Conservation (phyloP, 2,888 invertebrate genomes). For the Abrostola tripartita region DNA sequence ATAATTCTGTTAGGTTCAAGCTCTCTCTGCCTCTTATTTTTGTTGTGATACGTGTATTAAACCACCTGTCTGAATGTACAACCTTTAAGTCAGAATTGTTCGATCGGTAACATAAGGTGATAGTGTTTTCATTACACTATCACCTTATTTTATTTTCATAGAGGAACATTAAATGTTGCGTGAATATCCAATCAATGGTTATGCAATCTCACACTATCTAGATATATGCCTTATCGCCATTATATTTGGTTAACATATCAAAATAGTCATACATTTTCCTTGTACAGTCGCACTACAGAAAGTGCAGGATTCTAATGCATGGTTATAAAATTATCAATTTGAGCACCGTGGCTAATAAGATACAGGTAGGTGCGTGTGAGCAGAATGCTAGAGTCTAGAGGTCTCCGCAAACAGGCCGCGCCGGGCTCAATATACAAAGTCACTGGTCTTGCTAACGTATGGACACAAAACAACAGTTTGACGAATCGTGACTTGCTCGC, state of each 20-base stretch:
- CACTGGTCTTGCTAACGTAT: conserved; percentile 28
- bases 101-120: too few relatives aligned
- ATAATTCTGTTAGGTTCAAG: conserved; percentile 41
- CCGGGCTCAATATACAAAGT: conserved; percentile 29
- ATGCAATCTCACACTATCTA: conserved; percentile 15
- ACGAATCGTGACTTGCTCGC: conserved; percentile 77
- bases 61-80: background rate
- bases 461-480: conserved; percentile 61
- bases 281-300: conserved; percentile 4
- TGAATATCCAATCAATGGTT: conserved; percentile 11
- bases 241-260: conserved; percentile 15
- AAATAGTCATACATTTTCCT: conserved; percentile 8
- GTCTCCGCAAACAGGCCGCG: conserved; percentile 24
- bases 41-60: background rate
- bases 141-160: background rate
- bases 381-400: conserved; percentile 29
- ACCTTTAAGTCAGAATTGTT: too few relatives aligned
- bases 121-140: conserved; percentile 13
- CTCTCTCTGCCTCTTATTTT: conserved; percentile 27
- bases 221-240: conserved; percentile 14
- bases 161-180: background rate
- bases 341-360: conserved; percentile 25
- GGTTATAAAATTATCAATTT: conserved; percentile 34
- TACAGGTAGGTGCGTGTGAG: conserved; percentile 22
- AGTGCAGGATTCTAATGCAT: conserved; percentile 14